Evolutionary conservation across 2,797 vertebrate species (phyloP), one percentile per base, ranked within the genome.

Genomic region (Spinibarbus caldwelli): DNA sequence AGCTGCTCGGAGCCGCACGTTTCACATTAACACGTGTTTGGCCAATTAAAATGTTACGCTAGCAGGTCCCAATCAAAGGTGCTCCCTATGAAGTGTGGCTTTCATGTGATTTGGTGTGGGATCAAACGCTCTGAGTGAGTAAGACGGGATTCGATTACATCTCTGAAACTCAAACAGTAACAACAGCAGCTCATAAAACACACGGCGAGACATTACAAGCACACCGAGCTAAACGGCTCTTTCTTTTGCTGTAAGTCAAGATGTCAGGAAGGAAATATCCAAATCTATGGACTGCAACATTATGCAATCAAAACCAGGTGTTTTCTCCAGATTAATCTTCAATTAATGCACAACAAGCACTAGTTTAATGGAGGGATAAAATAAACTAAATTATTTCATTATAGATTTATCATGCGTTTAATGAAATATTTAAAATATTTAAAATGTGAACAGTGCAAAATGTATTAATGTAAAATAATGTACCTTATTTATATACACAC

Each of bases 1-100:
- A 87, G 84, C 84, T 82, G 83, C 64, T 73, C 15, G 14, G 31
- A 87, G 84, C 84, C 78, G 78, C 64, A 67, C 15, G 14, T 17
- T 52, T 82, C 36, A 52, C 36, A 67, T 9, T 75, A 82, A 66
- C 64, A 72, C 67, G 8, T 54, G 49, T 31, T 43, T 26, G 23
- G 59, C 45, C 78, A 78, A 82, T 82, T 73, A 78, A 71, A 87
- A 82, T 14, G 54, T 43, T 78, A n/a, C 26, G 41, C 76, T 52
- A 82, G 21, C 38, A 34, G 29, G 52, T 72, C 23, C 54, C 59
- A 81, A 78, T 54, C 75, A 78, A 73, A 81, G 14, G n/a, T 67
- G 73, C 17, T 82, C 54, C 17, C 26, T 52, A 17, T 64, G 29
- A 78, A 57, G 31, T 19, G 29, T 19, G 57, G 38, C 38, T 62